phyloP scores from a whole-genome alignment of 2,888 invertebrate genomes.

The Zaprionus lineosus region DNA sequence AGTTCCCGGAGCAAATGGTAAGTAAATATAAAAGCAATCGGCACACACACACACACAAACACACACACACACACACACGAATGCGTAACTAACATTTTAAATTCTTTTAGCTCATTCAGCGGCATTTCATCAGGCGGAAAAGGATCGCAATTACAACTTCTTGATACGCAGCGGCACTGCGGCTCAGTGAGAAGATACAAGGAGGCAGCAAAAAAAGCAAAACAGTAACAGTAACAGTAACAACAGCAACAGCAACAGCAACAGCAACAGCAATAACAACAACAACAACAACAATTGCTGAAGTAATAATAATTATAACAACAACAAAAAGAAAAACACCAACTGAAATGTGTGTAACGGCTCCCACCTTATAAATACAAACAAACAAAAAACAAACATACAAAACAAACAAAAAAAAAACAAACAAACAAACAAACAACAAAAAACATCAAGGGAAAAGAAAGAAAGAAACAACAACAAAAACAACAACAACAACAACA shows the following conservation, averaged over 20 bases:
- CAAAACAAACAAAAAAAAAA: conserved; percentile 22
- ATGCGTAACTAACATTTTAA: neutral
- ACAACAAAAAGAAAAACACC: conserved; percentile 33
- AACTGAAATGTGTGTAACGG: conserved; percentile 75
- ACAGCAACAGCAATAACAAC: conserved; percentile 20
- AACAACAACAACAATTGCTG: neutral
- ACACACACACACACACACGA: too few species aligned
- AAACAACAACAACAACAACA: conserved; percentile 23
- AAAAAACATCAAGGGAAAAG: conserved; percentile 27
- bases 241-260: conserved; percentile 2
- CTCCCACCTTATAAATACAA: conserved; percentile 60
- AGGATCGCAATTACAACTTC: conserved; percentile 69
- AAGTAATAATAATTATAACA: neutral
- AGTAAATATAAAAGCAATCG: conserved; percentile 25
- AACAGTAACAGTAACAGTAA: neutral
- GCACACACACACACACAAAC: too few species aligned
- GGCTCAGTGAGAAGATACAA: conserved; percentile 46
- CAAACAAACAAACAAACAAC: conserved; percentile 18
- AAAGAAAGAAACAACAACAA: conserved; percentile 22
- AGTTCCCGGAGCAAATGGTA: conserved; percentile 67
- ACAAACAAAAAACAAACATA: conserved; percentile 25
- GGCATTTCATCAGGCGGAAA: conserved; percentile 66
- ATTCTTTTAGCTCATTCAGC: conserved; percentile 22
- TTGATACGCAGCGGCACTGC: conserved; percentile 66
- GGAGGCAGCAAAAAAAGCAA: neutral